Base-by-base conservation (phyloP, 2,888 invertebrate genomes). In the Bembecia ichneumoniformis region DNA sequence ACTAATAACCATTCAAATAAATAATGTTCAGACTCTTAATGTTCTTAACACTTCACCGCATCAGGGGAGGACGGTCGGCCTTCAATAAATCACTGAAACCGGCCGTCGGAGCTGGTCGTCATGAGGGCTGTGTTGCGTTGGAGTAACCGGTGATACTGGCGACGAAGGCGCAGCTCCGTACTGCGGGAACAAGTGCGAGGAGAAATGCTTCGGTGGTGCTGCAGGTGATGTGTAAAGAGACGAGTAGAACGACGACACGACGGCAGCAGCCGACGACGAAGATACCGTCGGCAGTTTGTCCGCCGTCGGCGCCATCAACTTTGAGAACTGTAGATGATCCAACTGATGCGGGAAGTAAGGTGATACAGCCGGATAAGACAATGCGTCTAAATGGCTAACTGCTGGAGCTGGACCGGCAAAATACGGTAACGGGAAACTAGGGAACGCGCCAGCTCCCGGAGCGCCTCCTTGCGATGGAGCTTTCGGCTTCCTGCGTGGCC, bases 401-500 rank as follows among this genome's bases (percentile, higher is more conserved):
- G 89, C 78, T 0, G 90, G 87, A 2, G 90, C 87, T 0, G 90
- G 89, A 1, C 91, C 89, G 0, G 90, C 89, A 69, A 92, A 92
- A 66, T 91, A 92, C 56, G 90, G 90, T 58, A 88, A 74, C 57
- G 90, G 90, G 67, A 92, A 90, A 58, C 90, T 91, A 0, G 91
- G 87, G 68, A 92, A 93, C 0, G 88, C 90, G 17, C 88, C 88
- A 2, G 87, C 82, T 9, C 83, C 83, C 2, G 82, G 80, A 0
- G 73, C 78, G 35, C 82, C 82, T 3, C 83, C 86, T 7, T 87
- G 81, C 5, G 92, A 82, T 0, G 92, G 91, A 3, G 93, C 90
- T 76, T 95, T 95, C 49, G 94, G 94, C 84, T 95, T 96, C 77
- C 95, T 90, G 58, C 94, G 89, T 52, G 96, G 96, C 50, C 95